phyloP scores from a whole-genome alignment of 2,888 invertebrate species.

The Willowsia nigromaculata region DNA sequence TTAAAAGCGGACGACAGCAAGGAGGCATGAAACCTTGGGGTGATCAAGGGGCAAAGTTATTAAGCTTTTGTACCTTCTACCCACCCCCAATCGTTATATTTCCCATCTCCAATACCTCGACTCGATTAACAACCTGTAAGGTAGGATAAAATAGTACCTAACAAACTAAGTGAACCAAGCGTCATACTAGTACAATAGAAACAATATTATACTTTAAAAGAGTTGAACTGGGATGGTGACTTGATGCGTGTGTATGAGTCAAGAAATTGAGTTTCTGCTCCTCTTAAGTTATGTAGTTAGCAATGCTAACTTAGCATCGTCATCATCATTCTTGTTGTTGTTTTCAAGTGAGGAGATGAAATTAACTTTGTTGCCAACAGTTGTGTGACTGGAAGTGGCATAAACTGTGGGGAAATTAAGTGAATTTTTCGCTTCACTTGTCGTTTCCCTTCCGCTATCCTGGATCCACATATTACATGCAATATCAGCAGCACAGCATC shows the following conservation, averaged over 20 bases:
- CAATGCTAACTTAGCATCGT: background rate
- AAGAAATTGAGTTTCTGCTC: too few species aligned
- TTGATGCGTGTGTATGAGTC: background rate
- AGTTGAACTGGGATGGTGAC: background rate
- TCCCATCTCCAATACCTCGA: too few species aligned
- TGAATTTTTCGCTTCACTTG: constrained; percentile 74
- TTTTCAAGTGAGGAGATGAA: constrained; percentile 57
- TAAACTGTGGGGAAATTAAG: constrained; percentile 75
- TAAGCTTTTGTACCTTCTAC: too few species aligned
- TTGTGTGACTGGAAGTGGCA: constrained; percentile 73
- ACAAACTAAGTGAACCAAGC: too few species aligned
- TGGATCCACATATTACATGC: background rate
- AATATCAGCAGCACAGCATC: background rate
- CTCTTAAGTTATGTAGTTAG: too few species aligned
- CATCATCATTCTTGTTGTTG: constrained; percentile 7
- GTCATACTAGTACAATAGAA: too few species aligned
- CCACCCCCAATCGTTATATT: too few species aligned
- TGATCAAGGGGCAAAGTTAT: too few species aligned
- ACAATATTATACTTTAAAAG: background rate
- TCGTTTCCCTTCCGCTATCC: constrained; percentile 59
- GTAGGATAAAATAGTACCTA: too few species aligned
- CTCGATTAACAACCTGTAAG: too few species aligned
- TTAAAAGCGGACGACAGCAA: too few species aligned
- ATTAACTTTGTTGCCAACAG: constrained; percentile 72
- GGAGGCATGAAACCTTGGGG: too few species aligned